phyloP scores from a whole-genome alignment of 2,113 vertebrate species.

The Pomatorhinus ruficollis region DNA sequence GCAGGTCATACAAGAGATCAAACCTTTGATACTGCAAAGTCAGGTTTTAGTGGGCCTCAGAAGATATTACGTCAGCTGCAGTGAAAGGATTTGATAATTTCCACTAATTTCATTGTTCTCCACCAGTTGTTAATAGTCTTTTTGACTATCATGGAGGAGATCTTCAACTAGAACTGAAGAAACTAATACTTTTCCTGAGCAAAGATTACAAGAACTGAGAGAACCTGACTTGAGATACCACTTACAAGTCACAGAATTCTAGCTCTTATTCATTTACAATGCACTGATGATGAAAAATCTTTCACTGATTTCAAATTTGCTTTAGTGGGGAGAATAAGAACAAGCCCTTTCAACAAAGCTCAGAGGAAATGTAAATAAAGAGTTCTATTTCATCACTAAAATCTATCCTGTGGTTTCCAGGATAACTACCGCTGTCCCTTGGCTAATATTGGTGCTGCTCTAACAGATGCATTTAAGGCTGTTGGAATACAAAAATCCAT shows the following conservation, averaged over 20 bases:
- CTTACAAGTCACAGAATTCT: neutral
- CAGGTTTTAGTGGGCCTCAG: neutral
- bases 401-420: neutral
- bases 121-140: neutral
- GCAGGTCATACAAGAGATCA: neutral
- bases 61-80: neutral
- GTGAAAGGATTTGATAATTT: neutral
- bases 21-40: neutral
- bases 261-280: neutral
- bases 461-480: neutral
- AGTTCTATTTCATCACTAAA: neutral
- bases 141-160: neutral
- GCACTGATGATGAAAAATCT: neutral
- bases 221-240: neutral
- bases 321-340: neutral
- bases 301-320: neutral
- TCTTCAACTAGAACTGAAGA: neutral
- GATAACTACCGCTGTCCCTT: neutral
- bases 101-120: neutral
- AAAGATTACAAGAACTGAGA: neutral
- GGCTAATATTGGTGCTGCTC: neutral
- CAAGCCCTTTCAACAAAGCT: neutral
- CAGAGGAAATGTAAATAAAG: neutral
- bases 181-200: neutral
- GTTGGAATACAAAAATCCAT: neutral